Conservation (phyloP, 2,797 vertebrate genomes). For the Peromyscus nudipes region DNA sequence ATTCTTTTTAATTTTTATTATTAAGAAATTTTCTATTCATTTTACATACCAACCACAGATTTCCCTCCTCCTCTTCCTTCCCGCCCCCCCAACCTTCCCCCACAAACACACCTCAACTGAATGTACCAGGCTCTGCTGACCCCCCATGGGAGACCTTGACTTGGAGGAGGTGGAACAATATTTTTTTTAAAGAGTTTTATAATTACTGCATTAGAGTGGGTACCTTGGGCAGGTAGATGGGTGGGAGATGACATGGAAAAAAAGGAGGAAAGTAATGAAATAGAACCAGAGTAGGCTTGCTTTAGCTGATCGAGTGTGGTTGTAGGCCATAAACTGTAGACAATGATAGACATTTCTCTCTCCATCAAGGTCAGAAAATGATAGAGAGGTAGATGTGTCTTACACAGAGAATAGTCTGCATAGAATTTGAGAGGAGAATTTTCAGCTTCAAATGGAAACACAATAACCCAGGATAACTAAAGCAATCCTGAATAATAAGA, state of each 20-base stretch:
- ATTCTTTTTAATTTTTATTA: too few relatives aligned
- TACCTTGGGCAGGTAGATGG: background rate
- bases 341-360: background rate
- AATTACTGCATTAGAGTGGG: background rate
- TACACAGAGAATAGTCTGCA: background rate
- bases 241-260: background rate
- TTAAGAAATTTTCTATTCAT: too few relatives aligned
- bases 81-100: too few relatives aligned
- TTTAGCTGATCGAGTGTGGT: background rate
- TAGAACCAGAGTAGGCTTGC: background rate
- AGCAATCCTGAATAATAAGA: too few relatives aligned
- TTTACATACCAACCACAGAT: too few relatives aligned
- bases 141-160: too few relatives aligned
- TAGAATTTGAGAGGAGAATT: background rate
- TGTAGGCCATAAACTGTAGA: background rate
- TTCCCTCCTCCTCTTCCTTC: too few relatives aligned
- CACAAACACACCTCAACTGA: too few relatives aligned
- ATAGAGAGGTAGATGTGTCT: background rate
- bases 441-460: too few relatives aligned
- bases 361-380: background rate
- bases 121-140: too few relatives aligned
- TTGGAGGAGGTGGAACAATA: too few relatives aligned
- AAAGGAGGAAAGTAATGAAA: conserved; percentile 10
- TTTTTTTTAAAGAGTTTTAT: background rate
- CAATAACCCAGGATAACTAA: too few relatives aligned